Evolutionary conservation across 2,797 vertebrate species (phyloP), one percentile per base, ranked within the genome.

Genomic region (Enteromius mattozi): DNA sequence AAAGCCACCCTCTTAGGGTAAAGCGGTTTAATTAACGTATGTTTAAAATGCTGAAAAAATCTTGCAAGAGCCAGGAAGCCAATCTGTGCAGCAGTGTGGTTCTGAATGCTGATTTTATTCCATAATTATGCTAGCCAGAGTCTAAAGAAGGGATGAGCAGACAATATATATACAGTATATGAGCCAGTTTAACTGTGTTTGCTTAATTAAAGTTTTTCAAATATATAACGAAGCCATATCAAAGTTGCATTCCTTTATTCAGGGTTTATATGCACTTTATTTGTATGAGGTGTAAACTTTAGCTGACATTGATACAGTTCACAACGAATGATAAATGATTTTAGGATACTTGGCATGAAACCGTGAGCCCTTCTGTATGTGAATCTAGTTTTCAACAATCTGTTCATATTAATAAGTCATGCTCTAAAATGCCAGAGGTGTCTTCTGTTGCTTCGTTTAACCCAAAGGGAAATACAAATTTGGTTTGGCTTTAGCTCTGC

Each of bases 111-210:
- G 72, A 45, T 74, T 49, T 80, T 27, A 69, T 76, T 75, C 49
- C 40, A 27, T 5, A 27, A 27, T 13, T 49, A 80, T 72, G 56
- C 69, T 51, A 76, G n/a, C 37, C 16, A 42, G 7, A 81, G 76
- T 68, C 78, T 79, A 78, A 30, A 30, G 2, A 74, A 59, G 68
- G 37, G 74, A 40, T 19, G 19, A 85, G 68, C 40, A 80, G 83
- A 65, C 63, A n/a, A 79, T 45, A 17, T 45, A 82, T 35, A 49
- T 35, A 37, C 2, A 6, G 7, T 35, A 35, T 40, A 40, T 40
- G 56, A 27, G 45, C 27, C 54, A 68, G 14, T 63, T 74, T 82
- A 35, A 59, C 59, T 59, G 65, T 78, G 37, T 63, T 24, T 70
- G 27, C 21, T 74, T 61, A 69, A 77, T 81, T 78, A 78, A 83